phyloP scores from a whole-genome alignment of 2,797 vertebrate genomes.

The Enteromius paludinosus region DNA sequence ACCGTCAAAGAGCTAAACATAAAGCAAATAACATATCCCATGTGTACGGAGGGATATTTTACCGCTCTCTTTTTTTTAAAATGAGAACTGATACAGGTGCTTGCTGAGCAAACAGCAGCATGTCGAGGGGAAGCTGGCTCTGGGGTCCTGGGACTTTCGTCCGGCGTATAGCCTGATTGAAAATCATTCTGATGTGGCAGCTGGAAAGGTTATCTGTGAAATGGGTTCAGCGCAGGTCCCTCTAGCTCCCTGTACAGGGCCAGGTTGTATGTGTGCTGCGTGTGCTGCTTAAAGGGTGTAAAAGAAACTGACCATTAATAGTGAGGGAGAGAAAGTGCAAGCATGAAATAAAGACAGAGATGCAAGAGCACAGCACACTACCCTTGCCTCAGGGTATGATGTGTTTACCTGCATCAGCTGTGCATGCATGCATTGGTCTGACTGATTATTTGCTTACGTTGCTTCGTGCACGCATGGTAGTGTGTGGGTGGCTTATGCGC shows the following conservation, averaged over 20 bases:
- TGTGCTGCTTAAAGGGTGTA: neutral
- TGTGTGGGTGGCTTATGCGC: neutral
- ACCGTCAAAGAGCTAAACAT: slow-evolving; percentile 18
- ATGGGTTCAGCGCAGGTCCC: slow-evolving; percentile 54
- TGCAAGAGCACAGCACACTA: slow-evolving; percentile 6
- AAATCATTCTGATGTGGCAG: slow-evolving; percentile 65
- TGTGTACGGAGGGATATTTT: slow-evolving; percentile 17
- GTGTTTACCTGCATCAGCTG: neutral
- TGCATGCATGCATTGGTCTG: neutral
- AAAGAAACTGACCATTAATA: slow-evolving; percentile 1
- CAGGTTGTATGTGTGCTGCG: neutral
- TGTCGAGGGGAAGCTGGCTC: slow-evolving; percentile 21
- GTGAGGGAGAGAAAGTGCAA: slow-evolving; percentile 30
- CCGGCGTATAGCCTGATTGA: slow-evolving; percentile 55
- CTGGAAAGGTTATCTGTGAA: slow-evolving; percentile 61
- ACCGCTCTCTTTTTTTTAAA: neutral
- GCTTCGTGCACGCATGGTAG: neutral
- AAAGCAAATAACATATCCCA: slow-evolving; percentile 42
- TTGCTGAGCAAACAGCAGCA: slow-evolving; percentile 49
- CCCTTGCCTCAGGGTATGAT: slow-evolving; percentile 18
- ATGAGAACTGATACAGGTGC: slow-evolving; percentile 38
- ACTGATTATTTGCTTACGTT: neutral
- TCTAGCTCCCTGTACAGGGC: slow-evolving; percentile 29
- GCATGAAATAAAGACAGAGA: slow-evolving; percentile 43
- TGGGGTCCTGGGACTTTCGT: slow-evolving; percentile 54